A percentile compares a stretch with the other conserved stretches of the same genome.
These are phyloP conservation scores for Anguilla obscura DNA, from an alignment of 2,797 vertebrate genomes.

Conservation along the genomic window DNA sequence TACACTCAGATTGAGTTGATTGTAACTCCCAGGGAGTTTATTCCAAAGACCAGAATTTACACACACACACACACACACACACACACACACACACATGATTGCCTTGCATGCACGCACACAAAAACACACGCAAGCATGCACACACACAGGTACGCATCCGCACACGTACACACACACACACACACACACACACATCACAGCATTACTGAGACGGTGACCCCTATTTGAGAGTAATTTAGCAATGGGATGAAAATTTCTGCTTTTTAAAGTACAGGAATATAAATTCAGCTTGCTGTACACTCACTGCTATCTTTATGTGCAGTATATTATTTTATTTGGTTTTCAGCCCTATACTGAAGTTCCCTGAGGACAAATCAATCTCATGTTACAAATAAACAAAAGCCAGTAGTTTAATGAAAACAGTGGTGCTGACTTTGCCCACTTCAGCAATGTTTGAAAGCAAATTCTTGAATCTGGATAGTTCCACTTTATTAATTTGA, in stretches of 20 bases:
- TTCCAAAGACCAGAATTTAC: too few relatives aligned
- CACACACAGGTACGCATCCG: too few relatives aligned
- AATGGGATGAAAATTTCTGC: not conserved
- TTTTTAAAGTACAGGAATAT: not conserved
- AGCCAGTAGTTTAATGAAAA: not conserved
- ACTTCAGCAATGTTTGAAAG: not conserved
- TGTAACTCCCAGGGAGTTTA: too few relatives aligned
- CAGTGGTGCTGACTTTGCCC: not conserved
- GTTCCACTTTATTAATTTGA: not conserved
- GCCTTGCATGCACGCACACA: too few relatives aligned
- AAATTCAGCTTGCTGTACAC: not conserved
- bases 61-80: too few relatives aligned
- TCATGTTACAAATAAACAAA: not conserved
- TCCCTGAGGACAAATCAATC: not conserved
- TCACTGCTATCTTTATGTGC: not conserved
- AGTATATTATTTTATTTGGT: not conserved
- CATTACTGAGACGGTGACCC: too few relatives aligned
- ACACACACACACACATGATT: too few relatives aligned
- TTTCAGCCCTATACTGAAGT: not conserved
- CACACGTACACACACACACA: too few relatives aligned
- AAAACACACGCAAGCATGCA: too few relatives aligned
- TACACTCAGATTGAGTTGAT: too few relatives aligned
- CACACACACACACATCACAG: too few relatives aligned
- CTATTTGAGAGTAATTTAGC: too few relatives aligned
- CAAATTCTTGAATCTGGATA: not conserved